Conservation (phyloP, 2,888 invertebrate genomes). For the Macaria notata region DNA sequence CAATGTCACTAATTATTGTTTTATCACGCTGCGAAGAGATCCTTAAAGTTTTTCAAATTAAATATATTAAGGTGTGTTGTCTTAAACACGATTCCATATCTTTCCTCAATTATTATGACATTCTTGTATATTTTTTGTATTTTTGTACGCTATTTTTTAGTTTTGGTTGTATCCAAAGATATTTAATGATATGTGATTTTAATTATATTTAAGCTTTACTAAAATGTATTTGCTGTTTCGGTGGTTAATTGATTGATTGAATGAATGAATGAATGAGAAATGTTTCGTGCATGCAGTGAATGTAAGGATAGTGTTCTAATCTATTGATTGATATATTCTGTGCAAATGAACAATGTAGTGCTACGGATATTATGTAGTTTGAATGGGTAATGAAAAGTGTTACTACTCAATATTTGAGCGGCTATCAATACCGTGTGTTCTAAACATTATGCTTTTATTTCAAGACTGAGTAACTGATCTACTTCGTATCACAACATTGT, state of each 20-base stretch:
- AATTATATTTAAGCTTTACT: constrained; percentile 77
- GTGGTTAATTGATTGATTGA: constrained; percentile 36
- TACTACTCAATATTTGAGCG: constrained; percentile 3
- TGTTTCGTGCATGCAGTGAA: constrained; percentile 31
- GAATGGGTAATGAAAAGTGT: constrained; percentile 4
- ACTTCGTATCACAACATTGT: not conserved
- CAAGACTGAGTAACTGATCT: constrained; percentile 4
- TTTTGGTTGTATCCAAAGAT: constrained; percentile 80
- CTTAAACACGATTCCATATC: constrained; percentile 41
- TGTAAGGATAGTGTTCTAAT: constrained; percentile 12
- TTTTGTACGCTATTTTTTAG: constrained; percentile 76
- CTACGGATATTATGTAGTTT: constrained; percentile 4
- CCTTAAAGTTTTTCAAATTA: too few relatives aligned
- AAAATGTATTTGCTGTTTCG: constrained; percentile 70
- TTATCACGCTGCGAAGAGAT: too few relatives aligned
- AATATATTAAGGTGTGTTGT: not conserved
- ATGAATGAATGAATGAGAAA: too few relatives aligned
- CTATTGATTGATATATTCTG: constrained; percentile 8
- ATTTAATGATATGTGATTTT: constrained; percentile 78
- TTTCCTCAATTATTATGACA: constrained; percentile 53
- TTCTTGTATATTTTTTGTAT: constrained; percentile 77
- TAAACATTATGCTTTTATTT: not conserved
- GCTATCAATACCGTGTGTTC: constrained; percentile 12
- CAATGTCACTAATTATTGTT: too few relatives aligned
- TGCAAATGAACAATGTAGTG: constrained; percentile 2